These are phyloP conservation scores for Gadus macrocephalus DNA, from an alignment of 2,113 vertebrate genomes.

Conservation along the genomic window DNA sequence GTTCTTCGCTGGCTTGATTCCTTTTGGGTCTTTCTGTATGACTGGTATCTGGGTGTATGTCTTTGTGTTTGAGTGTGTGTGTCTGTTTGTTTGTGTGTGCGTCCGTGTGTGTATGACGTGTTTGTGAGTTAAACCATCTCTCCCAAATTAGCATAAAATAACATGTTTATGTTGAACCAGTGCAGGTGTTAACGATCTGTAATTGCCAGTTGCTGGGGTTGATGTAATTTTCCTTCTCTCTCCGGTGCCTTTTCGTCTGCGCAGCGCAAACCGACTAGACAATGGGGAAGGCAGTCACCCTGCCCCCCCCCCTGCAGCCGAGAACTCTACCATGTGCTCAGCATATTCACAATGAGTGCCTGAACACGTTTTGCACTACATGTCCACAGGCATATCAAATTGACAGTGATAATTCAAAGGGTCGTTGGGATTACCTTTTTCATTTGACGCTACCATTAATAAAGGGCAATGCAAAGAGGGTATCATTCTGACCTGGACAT, in stretches of 20 bases:
- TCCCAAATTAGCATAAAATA: conserved; percentile 56
- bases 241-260: conserved; percentile 16
- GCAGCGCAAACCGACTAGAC: background rate
- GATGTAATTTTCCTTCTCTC: conserved; percentile 50
- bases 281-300: background rate
- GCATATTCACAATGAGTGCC: too few species aligned
- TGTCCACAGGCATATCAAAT: too few species aligned
- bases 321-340: too few species aligned
- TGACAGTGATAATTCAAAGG: too few species aligned
- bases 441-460: too few species aligned
- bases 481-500: too few species aligned
- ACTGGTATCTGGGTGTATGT: too few species aligned
- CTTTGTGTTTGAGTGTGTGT: background rate
- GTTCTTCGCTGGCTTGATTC: background rate
- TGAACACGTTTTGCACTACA: too few species aligned
- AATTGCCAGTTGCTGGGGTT: conserved; percentile 33
- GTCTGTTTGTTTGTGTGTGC: conserved; percentile 5
- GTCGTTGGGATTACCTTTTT: too few species aligned
- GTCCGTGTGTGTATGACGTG: conserved; percentile 5
- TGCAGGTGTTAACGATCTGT: conserved; percentile 51
- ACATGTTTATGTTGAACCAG: conserved; percentile 52
- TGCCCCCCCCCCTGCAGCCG: background rate
- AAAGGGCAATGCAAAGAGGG: too few species aligned
- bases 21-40: too few species aligned
- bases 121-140: conserved; percentile 12